phyloP scores from a whole-genome alignment of 2,113 vertebrate species.

The Piprites chloris region DNA sequence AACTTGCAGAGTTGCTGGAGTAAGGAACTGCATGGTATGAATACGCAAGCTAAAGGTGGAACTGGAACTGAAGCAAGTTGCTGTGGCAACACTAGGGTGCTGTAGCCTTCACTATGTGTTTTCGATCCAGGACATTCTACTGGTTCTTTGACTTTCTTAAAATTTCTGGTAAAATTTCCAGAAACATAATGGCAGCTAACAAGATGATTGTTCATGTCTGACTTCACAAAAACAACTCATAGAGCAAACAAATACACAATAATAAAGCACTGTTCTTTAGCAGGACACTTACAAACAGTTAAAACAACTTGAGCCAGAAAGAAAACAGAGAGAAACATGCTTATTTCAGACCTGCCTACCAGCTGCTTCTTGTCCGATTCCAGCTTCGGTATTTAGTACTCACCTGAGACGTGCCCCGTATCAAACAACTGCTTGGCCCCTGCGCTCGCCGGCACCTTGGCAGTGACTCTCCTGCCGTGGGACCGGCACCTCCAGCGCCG shows the following conservation, averaged over 20 bases:
- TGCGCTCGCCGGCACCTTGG: rapidly evolving
- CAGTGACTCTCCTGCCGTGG: rapidly evolving
- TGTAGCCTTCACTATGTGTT: not conserved
- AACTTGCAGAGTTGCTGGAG: not conserved
- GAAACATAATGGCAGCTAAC: not conserved
- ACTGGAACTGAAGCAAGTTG: not conserved
- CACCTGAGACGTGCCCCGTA: rapidly evolving
- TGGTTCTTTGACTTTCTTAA: not conserved
- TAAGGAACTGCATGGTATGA: not conserved
- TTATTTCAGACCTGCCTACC: not conserved
- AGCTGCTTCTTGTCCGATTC: not conserved
- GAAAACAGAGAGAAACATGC: rapidly evolving
- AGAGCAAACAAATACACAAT: not conserved
- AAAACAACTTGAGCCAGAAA: not conserved
- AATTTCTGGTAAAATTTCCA: not conserved
- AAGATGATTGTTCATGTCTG: no score
- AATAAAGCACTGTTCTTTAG: not conserved
- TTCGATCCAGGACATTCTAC: not conserved
- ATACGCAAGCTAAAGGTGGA: not conserved
- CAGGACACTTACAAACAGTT: not conserved
- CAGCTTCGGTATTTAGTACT: rapidly evolving
- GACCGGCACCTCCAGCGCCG: not conserved
- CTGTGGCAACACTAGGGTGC: not conserved
- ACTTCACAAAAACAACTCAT: not conserved
- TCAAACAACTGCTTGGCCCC: not conserved